Percentiles rank a stretch among this genome's conserved stretches.
Evolutionary conservation across 1,140 invertebrate genomes (phyloP).

Genomic region (Dendroctonus valens): DNA sequence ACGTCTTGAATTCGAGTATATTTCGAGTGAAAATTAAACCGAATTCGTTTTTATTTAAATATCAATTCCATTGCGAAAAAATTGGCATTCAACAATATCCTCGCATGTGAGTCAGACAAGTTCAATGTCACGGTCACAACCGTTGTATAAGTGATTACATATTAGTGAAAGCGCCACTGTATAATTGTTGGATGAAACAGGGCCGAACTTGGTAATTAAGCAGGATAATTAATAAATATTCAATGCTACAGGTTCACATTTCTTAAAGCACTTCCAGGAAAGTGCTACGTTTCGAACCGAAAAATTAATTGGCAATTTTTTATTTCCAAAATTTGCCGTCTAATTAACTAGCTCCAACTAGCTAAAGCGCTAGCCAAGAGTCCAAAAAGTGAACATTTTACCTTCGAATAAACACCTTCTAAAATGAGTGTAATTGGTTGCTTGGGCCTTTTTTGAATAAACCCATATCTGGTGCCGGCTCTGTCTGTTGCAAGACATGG

Average conservation of each 20-base stretch:
- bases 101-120: slow-evolving; percentile 5
- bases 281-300: too few species aligned
- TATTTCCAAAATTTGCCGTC: too few species aligned
- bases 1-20: background rate
- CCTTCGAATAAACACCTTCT: too few species aligned
- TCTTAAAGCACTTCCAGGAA: too few species aligned
- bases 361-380: too few species aligned
- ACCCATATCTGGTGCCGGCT: background rate
- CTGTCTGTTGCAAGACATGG: slow-evolving; percentile 5
- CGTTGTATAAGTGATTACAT: slow-evolving; percentile 20
- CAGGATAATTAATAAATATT: background rate
- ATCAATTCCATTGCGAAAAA: background rate
- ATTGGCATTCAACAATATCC: slow-evolving; percentile 3
- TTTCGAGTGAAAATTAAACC: background rate
- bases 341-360: too few species aligned
- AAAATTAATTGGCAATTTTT: too few species aligned
- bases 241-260: too few species aligned
- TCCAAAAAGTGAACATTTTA: too few species aligned
- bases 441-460: background rate
- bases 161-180: slow-evolving; percentile 22
- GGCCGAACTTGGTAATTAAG: background rate
- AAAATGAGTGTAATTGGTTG: too few species aligned
- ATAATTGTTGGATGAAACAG: slow-evolving; percentile 6
- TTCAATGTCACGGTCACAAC: slow-evolving; percentile 12
- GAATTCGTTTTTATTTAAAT: background rate